Evolutionary conservation across 1,140 invertebrate genomes (phyloP).

Genomic region (Drosophila eugracilis): DNA sequence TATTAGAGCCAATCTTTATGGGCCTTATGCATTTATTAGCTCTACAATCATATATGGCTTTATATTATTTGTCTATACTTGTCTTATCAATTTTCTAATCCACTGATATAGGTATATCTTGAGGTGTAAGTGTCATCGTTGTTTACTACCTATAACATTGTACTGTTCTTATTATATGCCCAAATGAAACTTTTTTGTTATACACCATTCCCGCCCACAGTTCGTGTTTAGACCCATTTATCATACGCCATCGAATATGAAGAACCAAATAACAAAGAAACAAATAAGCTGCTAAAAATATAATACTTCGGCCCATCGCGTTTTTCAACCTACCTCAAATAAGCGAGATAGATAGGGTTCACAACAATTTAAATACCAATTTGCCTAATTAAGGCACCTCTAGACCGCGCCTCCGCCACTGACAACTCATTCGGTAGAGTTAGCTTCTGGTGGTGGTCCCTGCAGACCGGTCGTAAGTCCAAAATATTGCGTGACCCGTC

Average conservation of each 20-base stretch:
- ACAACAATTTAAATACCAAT: constrained; percentile 78
- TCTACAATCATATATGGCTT: background rate
- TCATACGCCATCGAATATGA: constrained; percentile 33
- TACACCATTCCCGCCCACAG: constrained; percentile 8
- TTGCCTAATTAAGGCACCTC: constrained; percentile 74
- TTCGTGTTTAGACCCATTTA: constrained; percentile 45
- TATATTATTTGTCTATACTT: background rate
- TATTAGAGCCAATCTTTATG: background rate
- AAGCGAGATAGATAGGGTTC: constrained; percentile 35
- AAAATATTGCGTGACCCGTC: constrained; percentile 76
- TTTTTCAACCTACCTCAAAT: constrained; percentile 56
- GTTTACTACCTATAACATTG: background rate
- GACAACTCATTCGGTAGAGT: constrained; percentile 61
- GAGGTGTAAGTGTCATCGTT: background rate
- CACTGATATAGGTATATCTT: background rate
- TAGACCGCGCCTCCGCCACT: constrained; percentile 56
- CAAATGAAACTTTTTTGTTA: constrained; percentile 1
- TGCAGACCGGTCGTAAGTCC: constrained; percentile 39
- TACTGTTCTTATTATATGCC: background rate
- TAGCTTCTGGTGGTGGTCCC: constrained; percentile 13
- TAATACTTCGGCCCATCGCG: constrained; percentile 27
- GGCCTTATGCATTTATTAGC: background rate
- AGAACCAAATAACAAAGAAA: constrained; percentile 46
- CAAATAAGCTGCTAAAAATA: constrained; percentile 54
- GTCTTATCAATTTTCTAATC: background rate